Evolutionary conservation across 2,888 invertebrate genomes (phyloP).

Genomic region (Vannuccia rotundouncinata): DNA sequence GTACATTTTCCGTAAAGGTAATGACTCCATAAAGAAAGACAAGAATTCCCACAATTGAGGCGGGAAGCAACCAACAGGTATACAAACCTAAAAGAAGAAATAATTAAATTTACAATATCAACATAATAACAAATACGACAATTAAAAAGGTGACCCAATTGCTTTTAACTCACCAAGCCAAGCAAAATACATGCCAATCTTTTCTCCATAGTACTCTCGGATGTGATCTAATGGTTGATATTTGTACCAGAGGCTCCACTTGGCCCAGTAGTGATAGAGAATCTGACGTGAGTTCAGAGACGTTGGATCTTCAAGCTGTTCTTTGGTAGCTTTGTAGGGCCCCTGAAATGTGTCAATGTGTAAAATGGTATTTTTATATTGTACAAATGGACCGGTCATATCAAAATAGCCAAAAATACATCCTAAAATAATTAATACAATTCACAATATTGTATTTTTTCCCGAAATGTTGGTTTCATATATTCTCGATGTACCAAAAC

Average conservation of each 20-base stretch:
- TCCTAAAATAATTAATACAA: too few relatives aligned
- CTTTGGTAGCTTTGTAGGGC: too few relatives aligned
- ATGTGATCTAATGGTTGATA: slow-evolving; percentile 62
- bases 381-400: too few relatives aligned
- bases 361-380: too few relatives aligned
- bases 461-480: too few relatives aligned
- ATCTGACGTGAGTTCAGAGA: slow-evolving; percentile 59
- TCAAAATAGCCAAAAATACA: too few relatives aligned
- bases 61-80: slow-evolving; percentile 61
- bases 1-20: slow-evolving; percentile 57
- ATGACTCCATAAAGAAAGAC: slow-evolving; percentile 61
- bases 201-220: slow-evolving; percentile 62
- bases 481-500: too few relatives aligned
- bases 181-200: slow-evolving; percentile 62
- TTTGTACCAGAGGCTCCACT: slow-evolving; percentile 61
- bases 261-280: slow-evolving; percentile 61
- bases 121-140: too few relatives aligned
- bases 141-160: too few relatives aligned
- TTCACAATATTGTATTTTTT: too few relatives aligned
- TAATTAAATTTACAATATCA: too few relatives aligned
- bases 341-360: too few relatives aligned
- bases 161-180: slow-evolving; percentile 60
- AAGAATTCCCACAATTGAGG: slow-evolving; percentile 60
- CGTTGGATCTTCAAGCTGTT: neutral
- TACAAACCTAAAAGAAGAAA: slow-evolving; percentile 63